phyloP scores from a whole-genome alignment of 92 coral and sea anemone genomes.

The Paramuricea clavata region DNA sequence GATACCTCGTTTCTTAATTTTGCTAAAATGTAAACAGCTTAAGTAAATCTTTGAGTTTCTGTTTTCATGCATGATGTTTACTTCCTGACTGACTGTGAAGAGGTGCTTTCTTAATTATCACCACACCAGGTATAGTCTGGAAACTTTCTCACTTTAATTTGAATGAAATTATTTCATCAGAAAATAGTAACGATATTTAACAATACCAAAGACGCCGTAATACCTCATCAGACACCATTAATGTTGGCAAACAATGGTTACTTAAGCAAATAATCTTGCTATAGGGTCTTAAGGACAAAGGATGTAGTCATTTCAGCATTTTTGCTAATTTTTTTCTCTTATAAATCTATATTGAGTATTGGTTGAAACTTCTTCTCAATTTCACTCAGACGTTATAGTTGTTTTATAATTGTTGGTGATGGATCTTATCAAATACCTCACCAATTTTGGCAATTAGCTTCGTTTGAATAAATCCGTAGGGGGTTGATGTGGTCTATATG shows the following conservation, averaged over 20 bases:
- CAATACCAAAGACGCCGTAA: constrained; percentile 27
- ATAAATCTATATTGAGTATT: not conserved
- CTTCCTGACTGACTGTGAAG: constrained; percentile 12
- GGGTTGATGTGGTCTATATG: not conserved
- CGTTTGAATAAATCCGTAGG: constrained; percentile 28
- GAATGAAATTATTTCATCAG: not conserved
- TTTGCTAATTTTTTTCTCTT: not conserved
- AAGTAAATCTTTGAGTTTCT: constrained; percentile 14
- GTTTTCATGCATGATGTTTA: not conserved
- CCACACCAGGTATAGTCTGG: constrained; percentile 1
- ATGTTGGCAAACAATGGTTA: constrained; percentile 12
- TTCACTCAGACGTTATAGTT: not conserved
- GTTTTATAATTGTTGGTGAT: not conserved
- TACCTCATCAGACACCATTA: constrained; percentile 18
- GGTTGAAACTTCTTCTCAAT: not conserved
- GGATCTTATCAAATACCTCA: constrained; percentile 21
- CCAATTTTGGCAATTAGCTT: constrained; percentile 50
- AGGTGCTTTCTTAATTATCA: constrained; percentile 8
- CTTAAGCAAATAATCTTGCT: constrained; percentile 18
- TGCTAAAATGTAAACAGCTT: constrained; percentile 17
- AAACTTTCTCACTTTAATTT: not conserved
- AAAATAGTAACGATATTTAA: not conserved
- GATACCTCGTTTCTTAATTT: not conserved
- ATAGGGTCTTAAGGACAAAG: not conserved
- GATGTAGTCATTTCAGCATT: not conserved